These are phyloP conservation scores for Bedellia somnulentella DNA, from an alignment of 2,888 invertebrate species.

Conservation along the genomic window DNA sequence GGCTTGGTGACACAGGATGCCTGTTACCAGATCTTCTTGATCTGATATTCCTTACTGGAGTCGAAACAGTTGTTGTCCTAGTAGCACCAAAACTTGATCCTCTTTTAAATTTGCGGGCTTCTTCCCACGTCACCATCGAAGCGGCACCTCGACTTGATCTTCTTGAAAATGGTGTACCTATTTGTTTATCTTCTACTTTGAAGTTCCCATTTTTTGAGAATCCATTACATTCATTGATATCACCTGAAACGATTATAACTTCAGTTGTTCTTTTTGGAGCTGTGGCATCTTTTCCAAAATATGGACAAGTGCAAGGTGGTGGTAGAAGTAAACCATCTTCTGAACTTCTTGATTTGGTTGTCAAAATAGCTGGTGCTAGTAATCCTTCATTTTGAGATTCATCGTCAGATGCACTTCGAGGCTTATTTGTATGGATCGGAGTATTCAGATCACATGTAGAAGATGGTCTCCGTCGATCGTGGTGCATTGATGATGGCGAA, in stretches of 20 bases:
- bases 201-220: slow-evolving; percentile 31
- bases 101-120: slow-evolving; percentile 62
- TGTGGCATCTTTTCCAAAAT: slow-evolving; percentile 71
- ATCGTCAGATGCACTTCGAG: slow-evolving; percentile 46
- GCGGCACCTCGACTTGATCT: slow-evolving; percentile 66
- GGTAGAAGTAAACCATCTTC: slow-evolving; percentile 63
- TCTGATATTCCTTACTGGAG: slow-evolving; percentile 44
- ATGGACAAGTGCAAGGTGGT: slow-evolving; percentile 80
- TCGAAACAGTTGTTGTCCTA: slow-evolving; percentile 62
- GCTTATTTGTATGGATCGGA: slow-evolving; percentile 24
- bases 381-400: slow-evolving; percentile 36
- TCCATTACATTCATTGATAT: slow-evolving; percentile 42
- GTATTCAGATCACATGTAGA: slow-evolving; percentile 33
- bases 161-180: slow-evolving; percentile 47
- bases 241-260: slow-evolving; percentile 59
- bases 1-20: slow-evolving; percentile 30
- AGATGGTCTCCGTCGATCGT: slow-evolving; percentile 38
- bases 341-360: slow-evolving; percentile 44
- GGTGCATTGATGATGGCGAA: slow-evolving; percentile 50
- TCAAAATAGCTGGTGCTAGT: slow-evolving; percentile 32
- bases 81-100: slow-evolving; percentile 74
- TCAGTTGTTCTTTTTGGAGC: slow-evolving; percentile 51
- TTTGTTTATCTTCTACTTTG: slow-evolving; percentile 29
- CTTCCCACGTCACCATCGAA: slow-evolving; percentile 79
- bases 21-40: slow-evolving; percentile 33